Evolutionary conservation across 2,797 vertebrate species (phyloP).

Genomic region (Cirrhinus molitorella): DNA sequence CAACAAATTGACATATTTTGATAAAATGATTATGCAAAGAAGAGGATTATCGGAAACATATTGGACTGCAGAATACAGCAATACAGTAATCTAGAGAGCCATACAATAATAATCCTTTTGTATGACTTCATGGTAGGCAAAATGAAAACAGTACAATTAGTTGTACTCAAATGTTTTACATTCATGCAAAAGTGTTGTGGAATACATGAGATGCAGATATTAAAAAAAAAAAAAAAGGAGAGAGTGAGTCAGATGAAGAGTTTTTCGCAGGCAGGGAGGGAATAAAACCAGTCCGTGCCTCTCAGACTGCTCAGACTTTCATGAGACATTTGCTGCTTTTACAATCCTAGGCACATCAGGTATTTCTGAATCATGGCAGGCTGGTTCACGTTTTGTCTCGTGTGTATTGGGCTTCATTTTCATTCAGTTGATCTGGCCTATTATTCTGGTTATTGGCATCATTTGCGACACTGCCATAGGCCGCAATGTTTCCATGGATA

Average conservation of each 20-base stretch:
- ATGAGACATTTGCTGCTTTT: neutral
- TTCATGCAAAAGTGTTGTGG: slow-evolving; percentile 21
- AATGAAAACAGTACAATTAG: neutral
- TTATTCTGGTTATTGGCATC: slow-evolving; percentile 76
- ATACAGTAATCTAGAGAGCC: neutral
- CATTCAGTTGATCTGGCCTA: slow-evolving; percentile 69
- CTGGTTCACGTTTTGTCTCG: slow-evolving; percentile 62
- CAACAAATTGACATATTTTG: neutral
- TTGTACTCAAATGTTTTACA: neutral
- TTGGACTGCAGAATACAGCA: neutral
- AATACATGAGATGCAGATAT: slow-evolving; percentile 62
- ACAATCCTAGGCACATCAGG: neutral
- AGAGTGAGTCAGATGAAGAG: slow-evolving; percentile 60
- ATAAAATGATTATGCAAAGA: neutral
- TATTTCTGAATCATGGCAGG: slow-evolving; percentile 65
- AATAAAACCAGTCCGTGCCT: slow-evolving; percentile 35
- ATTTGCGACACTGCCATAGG: slow-evolving; percentile 86
- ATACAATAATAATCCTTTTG: neutral
- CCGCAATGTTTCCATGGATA: slow-evolving; percentile 79
- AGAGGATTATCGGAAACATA: neutral
- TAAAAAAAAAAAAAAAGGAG: slow-evolving; percentile 50
- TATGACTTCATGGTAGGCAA: neutral
- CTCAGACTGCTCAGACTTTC: slow-evolving; percentile 10
- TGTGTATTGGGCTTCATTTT: slow-evolving; percentile 62
- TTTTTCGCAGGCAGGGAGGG: slow-evolving; percentile 50